A percentile compares a stretch with the other conserved stretches of the same genome.
Conservation (phyloP, 2,797 vertebrate genomes). For the Pteronotus mesoamericanus region DNA sequence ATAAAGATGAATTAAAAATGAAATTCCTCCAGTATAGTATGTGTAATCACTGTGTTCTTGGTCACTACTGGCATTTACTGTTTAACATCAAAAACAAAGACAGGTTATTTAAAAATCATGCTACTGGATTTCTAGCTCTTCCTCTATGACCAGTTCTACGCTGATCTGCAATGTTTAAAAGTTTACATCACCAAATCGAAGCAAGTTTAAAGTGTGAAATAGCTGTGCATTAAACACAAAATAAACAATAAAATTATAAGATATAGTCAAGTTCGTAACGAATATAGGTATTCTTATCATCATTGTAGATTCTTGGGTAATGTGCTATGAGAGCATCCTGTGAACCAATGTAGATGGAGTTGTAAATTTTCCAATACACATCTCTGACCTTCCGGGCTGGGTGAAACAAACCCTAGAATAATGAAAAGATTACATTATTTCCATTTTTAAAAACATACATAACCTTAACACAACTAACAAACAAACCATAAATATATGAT, state of each 20-base stretch:
- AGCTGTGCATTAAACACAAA: conserved; percentile 83
- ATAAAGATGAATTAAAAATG: conserved; percentile 85
- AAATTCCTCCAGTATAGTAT: conserved; percentile 80
- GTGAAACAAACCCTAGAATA: conserved; percentile 94
- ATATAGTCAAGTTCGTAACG: conserved; percentile 98
- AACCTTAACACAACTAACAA: neutral
- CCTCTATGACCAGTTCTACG: conserved; percentile 80
- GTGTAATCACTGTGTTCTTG: conserved; percentile 83
- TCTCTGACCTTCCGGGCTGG: conserved; percentile 98
- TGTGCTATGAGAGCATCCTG: conserved; percentile 98
- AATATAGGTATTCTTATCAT: conserved; percentile 97
- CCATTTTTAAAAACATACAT: neutral
- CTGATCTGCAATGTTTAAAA: conserved; percentile 81
- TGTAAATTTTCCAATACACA: conserved; percentile 99
- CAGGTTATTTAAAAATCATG: conserved; percentile 86
- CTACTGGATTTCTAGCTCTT: conserved; percentile 84
- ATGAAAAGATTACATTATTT: conserved; percentile 23
- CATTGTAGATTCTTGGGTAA: conserved; percentile 98
- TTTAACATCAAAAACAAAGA: conserved; percentile 87
- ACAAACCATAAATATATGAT: neutral
- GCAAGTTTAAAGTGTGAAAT: conserved; percentile 81
- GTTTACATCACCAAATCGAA: conserved; percentile 84
- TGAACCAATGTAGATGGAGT: conserved; percentile 98
- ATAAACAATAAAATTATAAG: conserved; percentile 89
- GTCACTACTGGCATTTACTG: conserved; percentile 85